Evolutionary conservation across 2,797 vertebrate genomes (phyloP).

Genomic region (Rhynchotus rufescens): DNA sequence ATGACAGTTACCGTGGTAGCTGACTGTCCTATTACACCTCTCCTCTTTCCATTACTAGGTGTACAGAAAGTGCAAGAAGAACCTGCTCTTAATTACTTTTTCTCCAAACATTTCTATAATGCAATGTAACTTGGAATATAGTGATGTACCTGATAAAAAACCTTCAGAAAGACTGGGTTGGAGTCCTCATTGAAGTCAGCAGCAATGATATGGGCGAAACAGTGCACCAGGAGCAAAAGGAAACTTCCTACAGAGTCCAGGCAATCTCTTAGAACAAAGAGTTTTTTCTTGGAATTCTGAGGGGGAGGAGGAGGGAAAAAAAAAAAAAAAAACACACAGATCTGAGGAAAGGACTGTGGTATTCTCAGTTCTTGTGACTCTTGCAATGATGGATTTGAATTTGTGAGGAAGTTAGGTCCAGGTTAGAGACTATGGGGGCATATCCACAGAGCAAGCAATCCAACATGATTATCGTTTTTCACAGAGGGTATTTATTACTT

Average conservation of each 20-base stretch:
- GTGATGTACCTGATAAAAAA: slow-evolving; percentile 86
- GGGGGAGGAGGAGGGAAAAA: not conserved
- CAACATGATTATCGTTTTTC: fast-evolving
- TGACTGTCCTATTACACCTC: not conserved
- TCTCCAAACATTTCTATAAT: fast-evolving
- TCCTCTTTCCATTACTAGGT: not conserved
- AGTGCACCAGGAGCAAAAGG: slow-evolving; percentile 87
- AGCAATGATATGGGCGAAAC: slow-evolving; percentile 83
- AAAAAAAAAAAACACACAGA: not conserved
- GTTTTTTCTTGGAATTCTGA: slow-evolving; percentile 80
- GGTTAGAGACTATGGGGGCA: not conserved
- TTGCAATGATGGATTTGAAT: not conserved
- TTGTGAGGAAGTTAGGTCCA: not conserved
- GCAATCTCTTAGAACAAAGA: slow-evolving; percentile 86
- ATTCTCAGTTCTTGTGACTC: not conserved
- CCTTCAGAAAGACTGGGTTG: slow-evolving; percentile 81
- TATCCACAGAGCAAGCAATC: not conserved
- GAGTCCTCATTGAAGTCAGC: slow-evolving; percentile 79
- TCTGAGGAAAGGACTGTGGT: not conserved
- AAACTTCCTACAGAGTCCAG: slow-evolving; percentile 86
- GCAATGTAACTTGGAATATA: fast-evolving
- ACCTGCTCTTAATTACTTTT: fast-evolving
- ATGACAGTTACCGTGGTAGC: not conserved
- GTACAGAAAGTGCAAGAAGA: not conserved
- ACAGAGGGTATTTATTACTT: not conserved